Base-by-base conservation (phyloP, 2,888 invertebrate species). In the Drosophila mettleri region DNA sequence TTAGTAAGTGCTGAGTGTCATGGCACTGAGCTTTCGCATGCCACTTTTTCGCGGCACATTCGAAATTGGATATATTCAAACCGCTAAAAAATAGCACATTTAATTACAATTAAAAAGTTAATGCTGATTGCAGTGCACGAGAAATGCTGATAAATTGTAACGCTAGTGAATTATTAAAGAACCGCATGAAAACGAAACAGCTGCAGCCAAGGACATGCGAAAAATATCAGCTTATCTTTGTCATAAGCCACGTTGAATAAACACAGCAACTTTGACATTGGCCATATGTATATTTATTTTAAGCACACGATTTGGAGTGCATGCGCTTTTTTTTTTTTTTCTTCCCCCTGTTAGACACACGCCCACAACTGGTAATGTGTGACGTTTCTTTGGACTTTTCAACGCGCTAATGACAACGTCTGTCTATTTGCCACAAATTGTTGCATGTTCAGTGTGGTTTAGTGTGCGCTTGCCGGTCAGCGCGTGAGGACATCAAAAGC, bases 161-260 rank as follows among this genome's bases (percentile, higher is more conserved):
- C 18, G 14, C 12, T n/a, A 14, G 10, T 68, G 24, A 69, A 78
- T 75, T 58, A 86, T 78, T 89, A 43, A 88, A 31, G 6, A 8
- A 9, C 1, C 2, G 20, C 22, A 38, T 69, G 85, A 52, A 67
- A 68, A 9, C 24, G 20, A 58, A 39, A 49, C 85, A 88, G 81
- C 79, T 88, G 85, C 54, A 38, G 2, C 49, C 59, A 86, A 78
- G 85, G 89, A 57, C 82, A 71, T 59, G 51, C 58, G 18, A 64
- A 67, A 74, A 51, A 60, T 41, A 29, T 39, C 20, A 27, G 33
- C 33, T 49, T 60, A 54, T 52, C 31, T 46, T 34, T 38, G 63
- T 53, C 14, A 60, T 41, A 16, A 46, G 48, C 53, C 63, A 51
- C 67, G 48, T 66, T 61, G 41, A 18, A 31, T 54, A 52, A 61